phyloP scores from a whole-genome alignment of 2,113 vertebrate species.

The Phasianus colchicus region DNA sequence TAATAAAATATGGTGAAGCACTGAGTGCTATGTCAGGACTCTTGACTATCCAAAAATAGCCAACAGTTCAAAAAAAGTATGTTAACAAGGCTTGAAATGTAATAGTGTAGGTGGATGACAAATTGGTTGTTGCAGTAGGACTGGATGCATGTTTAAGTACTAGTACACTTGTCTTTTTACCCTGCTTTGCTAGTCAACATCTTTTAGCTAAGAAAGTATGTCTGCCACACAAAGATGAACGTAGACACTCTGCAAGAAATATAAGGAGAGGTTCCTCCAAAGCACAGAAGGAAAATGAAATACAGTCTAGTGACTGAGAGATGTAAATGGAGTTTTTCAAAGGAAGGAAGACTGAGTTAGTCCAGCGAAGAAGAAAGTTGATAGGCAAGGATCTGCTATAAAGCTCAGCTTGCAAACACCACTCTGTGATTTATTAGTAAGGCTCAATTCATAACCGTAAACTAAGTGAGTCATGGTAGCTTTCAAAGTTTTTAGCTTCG shows the following conservation, averaged over 20 bases:
- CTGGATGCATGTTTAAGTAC: neutral
- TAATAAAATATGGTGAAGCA: neutral
- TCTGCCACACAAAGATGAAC: neutral
- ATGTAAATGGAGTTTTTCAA: neutral
- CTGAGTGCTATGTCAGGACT: neutral
- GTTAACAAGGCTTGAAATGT: neutral
- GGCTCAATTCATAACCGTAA: neutral
- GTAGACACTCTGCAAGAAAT: neutral
- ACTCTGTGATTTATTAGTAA: neutral
- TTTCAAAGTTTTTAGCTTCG: conserved; percentile 23
- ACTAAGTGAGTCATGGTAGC: neutral
- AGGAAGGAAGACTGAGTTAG: neutral
- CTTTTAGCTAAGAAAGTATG: neutral
- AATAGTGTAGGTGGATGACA: neutral
- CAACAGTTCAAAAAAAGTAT: neutral
- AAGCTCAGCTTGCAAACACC: neutral
- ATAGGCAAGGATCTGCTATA: neutral
- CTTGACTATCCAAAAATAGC: neutral
- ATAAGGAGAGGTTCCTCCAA: neutral
- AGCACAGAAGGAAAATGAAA: neutral
- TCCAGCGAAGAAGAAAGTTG: neutral
- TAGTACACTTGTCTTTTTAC: neutral
- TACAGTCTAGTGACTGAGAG: neutral
- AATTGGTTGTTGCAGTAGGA: neutral
- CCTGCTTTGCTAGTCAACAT: neutral